phyloP scores from a whole-genome alignment of 35 echinoderm and acorn worm species.

The Chiridota heheva region DNA sequence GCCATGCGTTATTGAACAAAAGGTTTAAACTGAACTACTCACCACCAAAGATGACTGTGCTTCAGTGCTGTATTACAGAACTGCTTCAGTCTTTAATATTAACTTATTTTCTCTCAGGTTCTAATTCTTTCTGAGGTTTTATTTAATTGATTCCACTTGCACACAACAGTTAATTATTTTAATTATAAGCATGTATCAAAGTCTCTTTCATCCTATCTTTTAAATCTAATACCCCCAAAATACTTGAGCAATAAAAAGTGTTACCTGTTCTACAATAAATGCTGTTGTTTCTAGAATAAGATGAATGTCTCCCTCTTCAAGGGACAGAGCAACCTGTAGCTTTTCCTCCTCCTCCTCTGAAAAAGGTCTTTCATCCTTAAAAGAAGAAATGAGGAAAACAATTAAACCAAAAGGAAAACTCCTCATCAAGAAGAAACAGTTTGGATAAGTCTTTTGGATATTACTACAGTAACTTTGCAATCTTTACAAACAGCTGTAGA shows the following conservation, averaged over 20 bases:
- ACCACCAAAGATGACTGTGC: no score
- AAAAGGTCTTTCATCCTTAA: slow-evolving; percentile 93
- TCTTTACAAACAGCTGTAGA: neutral
- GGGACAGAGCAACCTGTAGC: slow-evolving; percentile 64
- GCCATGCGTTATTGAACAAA: no score
- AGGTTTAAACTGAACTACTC: no score
- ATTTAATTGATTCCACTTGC: no score
- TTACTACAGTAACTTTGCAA: no score
- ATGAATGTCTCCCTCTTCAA: slow-evolving; percentile 68
- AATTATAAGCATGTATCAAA: neutral
- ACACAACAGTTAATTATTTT: neutral
- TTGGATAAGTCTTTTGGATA: neutral
- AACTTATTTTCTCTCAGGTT: no score
- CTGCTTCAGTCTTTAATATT: no score
- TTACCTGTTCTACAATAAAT: slow-evolving; percentile 98
- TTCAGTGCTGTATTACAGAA: no score
- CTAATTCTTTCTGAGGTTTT: no score
- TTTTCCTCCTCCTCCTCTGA: slow-evolving; percentile 96
- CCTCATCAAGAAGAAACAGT: neutral
- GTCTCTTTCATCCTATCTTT: neutral
- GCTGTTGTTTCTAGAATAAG: slow-evolving; percentile 92
- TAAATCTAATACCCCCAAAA: neutral
- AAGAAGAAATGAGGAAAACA: slow-evolving; percentile 1
- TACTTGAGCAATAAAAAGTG: neutral
- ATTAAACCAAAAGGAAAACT: neutral